A percentile compares a stretch with the other conserved stretches of the same genome.
These are phyloP conservation scores for Menura novaehollandiae DNA, from an alignment of 2,113 vertebrate genomes.

Conservation along the genomic window DNA sequence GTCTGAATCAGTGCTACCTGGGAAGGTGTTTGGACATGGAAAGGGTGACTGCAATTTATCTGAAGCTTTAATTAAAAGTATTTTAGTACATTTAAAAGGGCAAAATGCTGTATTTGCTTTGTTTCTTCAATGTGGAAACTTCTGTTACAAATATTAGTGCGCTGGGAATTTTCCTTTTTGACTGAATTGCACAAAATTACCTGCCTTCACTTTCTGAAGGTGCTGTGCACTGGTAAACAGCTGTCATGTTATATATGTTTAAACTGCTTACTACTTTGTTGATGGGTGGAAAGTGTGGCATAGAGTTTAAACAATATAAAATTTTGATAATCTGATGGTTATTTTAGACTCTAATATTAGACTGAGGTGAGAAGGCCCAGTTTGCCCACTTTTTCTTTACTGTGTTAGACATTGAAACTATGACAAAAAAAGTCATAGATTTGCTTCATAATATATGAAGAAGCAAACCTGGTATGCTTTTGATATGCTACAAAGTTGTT, in stretches of 20 bases:
- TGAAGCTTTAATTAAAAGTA: neutral
- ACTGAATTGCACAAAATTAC: neutral
- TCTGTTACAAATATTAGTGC: neutral
- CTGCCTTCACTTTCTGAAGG: neutral
- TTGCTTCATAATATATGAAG: neutral
- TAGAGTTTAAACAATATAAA: neutral
- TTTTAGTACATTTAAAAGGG: neutral
- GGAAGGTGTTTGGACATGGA: neutral
- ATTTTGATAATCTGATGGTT: neutral
- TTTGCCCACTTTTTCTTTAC: neutral
- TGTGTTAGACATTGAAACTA: neutral
- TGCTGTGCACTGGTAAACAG: neutral
- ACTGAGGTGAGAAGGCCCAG: neutral
- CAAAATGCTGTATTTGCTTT: neutral
- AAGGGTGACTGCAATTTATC: neutral
- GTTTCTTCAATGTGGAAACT: neutral
- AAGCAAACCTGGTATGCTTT: neutral
- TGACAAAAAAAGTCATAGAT: neutral
- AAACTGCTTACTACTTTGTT: neutral
- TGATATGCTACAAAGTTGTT: neutral
- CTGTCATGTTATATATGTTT: neutral
- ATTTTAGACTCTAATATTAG: neutral
- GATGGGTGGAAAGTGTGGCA: neutral
- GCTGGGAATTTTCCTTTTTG: neutral
- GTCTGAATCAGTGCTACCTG: neutral